Percentiles rank a stretch among this genome's conserved stretches.
These are phyloP conservation scores for Spongilla lacustris DNA, from an alignment of 37 sponge, comb jelly and placozoan species.

Conservation along the genomic window DNA sequence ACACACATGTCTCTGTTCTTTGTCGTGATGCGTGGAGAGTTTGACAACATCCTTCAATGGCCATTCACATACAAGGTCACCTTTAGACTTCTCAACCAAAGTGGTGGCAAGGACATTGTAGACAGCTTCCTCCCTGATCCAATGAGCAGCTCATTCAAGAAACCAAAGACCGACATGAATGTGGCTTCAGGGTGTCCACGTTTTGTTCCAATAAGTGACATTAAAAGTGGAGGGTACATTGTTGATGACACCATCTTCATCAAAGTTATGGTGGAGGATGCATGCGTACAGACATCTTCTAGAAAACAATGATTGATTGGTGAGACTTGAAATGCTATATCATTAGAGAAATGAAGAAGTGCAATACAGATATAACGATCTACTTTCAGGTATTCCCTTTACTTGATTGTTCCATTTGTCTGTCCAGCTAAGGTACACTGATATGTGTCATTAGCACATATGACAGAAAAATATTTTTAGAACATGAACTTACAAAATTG, in stretches of 20 bases:
- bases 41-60: constrained; percentile 83
- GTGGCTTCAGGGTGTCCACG: constrained; percentile 77
- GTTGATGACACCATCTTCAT: constrained; percentile 73
- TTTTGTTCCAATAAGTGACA: constrained; percentile 51
- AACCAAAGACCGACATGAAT: constrained; percentile 83
- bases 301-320: too few species aligned
- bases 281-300: neutral
- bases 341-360: too few species aligned
- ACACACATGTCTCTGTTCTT: constrained; percentile 81
- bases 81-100: constrained; percentile 76
- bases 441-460: too few species aligned
- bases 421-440: too few species aligned
- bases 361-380: too few species aligned
- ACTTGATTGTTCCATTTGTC: too few species aligned
- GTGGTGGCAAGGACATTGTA: constrained; percentile 48
- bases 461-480: too few species aligned
- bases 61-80: constrained; percentile 80
- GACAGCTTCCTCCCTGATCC: constrained; percentile 85
- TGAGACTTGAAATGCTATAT: too few species aligned
- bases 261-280: constrained; percentile 3
- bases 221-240: constrained; percentile 56
- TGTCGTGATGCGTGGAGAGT: constrained; percentile 83
- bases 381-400: too few species aligned
- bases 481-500: too few species aligned
- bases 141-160: constrained; percentile 68